phyloP scores from a whole-genome alignment of 2,797 vertebrate species.

The Cirrhinus molitorella region DNA sequence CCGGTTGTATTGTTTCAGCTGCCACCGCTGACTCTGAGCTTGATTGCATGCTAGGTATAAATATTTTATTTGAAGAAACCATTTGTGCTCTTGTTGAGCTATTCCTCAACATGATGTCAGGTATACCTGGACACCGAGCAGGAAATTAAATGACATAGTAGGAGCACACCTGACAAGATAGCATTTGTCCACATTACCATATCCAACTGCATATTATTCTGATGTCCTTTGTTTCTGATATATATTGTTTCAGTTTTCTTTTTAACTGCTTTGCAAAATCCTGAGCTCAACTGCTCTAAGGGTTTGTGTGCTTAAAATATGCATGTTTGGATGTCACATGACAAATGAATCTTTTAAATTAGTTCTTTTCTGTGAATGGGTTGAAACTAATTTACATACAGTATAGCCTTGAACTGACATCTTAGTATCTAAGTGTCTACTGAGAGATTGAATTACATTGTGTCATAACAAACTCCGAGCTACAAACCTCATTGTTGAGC shows the following conservation, averaged over 20 bases:
- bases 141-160: conserved; percentile 34
- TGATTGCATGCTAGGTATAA: conserved; percentile 32
- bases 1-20: conserved; percentile 13
- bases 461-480: not conserved
- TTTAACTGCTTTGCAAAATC: not conserved
- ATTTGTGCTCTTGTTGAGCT: conserved; percentile 25
- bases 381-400: not conserved
- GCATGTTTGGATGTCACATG: not conserved
- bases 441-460: not conserved
- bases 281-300: not conserved
- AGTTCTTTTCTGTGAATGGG: not conserved
- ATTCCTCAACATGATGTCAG: conserved; percentile 24
- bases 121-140: conserved; percentile 12
- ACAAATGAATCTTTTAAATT: not conserved
- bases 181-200: conserved; percentile 25
- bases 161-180: not conserved
- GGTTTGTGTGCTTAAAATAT: not conserved
- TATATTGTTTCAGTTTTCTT: not conserved
- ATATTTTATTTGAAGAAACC: conserved; percentile 43
- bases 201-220: conserved; percentile 1
- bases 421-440: not conserved
- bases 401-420: not conserved
- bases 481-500: not conserved
- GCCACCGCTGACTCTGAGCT: conserved; percentile 37
- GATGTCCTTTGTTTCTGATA: conserved; percentile 2